phyloP scores from a whole-genome alignment of 2,888 invertebrate species.

The Linnaemya tessellans region DNA sequence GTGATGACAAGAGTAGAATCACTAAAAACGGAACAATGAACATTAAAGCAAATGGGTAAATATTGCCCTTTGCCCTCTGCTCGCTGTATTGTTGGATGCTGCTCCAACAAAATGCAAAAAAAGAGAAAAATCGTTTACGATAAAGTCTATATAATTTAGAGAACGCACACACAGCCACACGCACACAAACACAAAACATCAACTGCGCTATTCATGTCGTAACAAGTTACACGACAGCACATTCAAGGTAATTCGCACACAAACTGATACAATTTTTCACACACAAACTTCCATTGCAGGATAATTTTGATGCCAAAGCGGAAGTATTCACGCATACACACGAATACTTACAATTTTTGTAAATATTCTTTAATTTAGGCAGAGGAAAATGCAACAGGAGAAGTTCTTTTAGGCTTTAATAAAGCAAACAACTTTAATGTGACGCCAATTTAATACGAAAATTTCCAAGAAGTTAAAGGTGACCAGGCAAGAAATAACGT shows the following conservation, averaged over 20 bases:
- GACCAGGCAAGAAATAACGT: too few relatives aligned
- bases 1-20: conserved; percentile 33
- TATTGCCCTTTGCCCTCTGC: conserved; percentile 55
- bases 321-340: too few relatives aligned
- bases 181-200: conserved; percentile 1
- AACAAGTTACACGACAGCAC: conserved; percentile 47
- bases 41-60: conserved; percentile 59
- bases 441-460: too few relatives aligned
- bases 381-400: too few relatives aligned
- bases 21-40: conserved; percentile 62
- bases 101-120: conserved; percentile 11
- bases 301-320: too few relatives aligned
- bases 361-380: too few relatives aligned
- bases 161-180: background rate
- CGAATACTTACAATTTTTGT: too few relatives aligned
- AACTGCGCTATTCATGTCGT: conserved; percentile 14
- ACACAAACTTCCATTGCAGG: background rate
- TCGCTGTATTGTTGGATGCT: background rate
- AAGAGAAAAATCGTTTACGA: background rate
- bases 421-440: too few relatives aligned
- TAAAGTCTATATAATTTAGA: conserved; percentile 50
- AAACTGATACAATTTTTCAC: conserved; percentile 46
- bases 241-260: conserved; percentile 66
- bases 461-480: too few relatives aligned
- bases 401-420: too few relatives aligned